Evolutionary conservation across 1,140 invertebrate species (phyloP), one percentile per base, ranked within the genome.

Genomic region (fruit fly (Drosophila melanogaster)): DNA sequence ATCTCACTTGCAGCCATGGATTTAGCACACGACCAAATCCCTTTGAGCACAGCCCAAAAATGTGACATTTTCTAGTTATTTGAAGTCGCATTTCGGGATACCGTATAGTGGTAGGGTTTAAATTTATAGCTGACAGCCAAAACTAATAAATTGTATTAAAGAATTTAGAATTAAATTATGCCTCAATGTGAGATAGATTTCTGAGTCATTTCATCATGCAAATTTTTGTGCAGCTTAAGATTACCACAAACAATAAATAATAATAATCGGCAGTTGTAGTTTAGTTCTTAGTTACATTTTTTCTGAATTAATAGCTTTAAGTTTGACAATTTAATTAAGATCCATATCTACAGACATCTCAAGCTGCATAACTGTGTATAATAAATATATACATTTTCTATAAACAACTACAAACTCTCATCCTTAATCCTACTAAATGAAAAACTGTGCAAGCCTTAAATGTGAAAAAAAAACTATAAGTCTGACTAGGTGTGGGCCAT

Each of bases 381-480:
- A 30, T 2, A 8, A 30, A 30, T 30, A 30, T 8, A 2, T 8
- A 8, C 0, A 30, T 30, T 37, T 38, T 38, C 12, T 38, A 17
- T 12, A 19, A 19, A 44, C 17, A 44, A 17, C 6, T 19, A 41
- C 40, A 7, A 17, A 17, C 15, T 41, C 15, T 3, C 15, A 41
- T 17, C 15, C 7, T 7, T 7, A 44, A 44, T 44, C 41, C 41
- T 19, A 17, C 5, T 12, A 7, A 24, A 24, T 47, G 24, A 24
- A 22, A 60, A 65, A 47, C 26, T 60, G 40, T 61, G 61, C 44
- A 40, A 62, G 35, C 43, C 44, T 19, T 19, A 37, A 79, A 38
- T 56, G 14, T 41, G 38, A 37, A 50, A 66, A 76, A 81, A 81
- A 73, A 81, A 81, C 79, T 81, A 81, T 77, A 81, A 81, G 50